Evolutionary conservation across 2,797 vertebrate species (phyloP), one percentile per base, ranked within the genome.

Genomic region (Florisuga fusca): DNA sequence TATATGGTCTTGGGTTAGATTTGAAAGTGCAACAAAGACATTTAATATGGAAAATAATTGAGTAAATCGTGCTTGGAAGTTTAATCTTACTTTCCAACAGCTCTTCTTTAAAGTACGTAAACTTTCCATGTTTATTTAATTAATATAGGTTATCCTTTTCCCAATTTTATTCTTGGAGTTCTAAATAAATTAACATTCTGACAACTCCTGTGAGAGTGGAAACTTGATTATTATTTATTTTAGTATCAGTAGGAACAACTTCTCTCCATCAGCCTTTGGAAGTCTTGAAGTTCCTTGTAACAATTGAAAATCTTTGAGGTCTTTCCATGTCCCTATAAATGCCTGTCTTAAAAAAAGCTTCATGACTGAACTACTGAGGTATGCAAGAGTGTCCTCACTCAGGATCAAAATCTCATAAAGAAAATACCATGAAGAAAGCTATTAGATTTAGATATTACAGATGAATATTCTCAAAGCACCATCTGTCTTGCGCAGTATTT

Each of bases 151-250:
- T 27, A 17, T 23, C 2, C 8, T 89, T 89, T 68, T 83, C 38
- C 12, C 10, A 87, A 61, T 74, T 85, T 79, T 53, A 16, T 73
- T 94, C 21, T 61, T 61, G 27, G 15, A 59, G 23, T 27, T 12
- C 14, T 78, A 91, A 96, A 92, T 62, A 79, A 94, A 87, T 84
- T 86, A 79, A 76, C 69, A 61, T 54, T 3, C 20, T 83, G 48
- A 75, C 34, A 82, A 72, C 31, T 61, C 15, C n/a, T 87, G 51
- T 50, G 33, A 41, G 41, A 75, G 23, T 58, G 63, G 62, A 91
- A 81, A 27, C 14, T 27, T 79, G 34, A 81, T 90, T 25, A 67
- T 45, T 84, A 34, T 73, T 72, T 91, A 79, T 43, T 64, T 63
- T 43, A 83, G 26, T 58, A 77, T 41, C 7, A 46, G 61, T 22